These are phyloP conservation scores for Lordiphosa fenestrarum DNA, from an alignment of 2,888 invertebrate genomes.

Conservation along the genomic window DNA sequence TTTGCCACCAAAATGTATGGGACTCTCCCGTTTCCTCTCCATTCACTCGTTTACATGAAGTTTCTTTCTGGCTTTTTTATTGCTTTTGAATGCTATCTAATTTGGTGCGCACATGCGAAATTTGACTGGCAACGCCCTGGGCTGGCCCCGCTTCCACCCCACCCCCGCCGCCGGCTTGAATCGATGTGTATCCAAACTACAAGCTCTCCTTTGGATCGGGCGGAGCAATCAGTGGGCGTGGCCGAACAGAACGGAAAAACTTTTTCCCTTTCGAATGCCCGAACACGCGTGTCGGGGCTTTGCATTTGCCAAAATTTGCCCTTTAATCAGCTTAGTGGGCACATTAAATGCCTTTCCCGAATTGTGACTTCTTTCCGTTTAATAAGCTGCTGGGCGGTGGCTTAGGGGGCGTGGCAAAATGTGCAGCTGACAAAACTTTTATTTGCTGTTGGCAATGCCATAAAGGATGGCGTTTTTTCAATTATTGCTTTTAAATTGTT, in stretches of 20 bases:
- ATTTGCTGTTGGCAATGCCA: conserved; percentile 41
- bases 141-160: not conserved
- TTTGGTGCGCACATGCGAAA: conserved; percentile 64
- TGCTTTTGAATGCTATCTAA: conserved; percentile 62
- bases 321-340: conserved; percentile 59
- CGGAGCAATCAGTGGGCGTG: conserved; percentile 46
- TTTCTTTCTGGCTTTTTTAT: conserved; percentile 48
- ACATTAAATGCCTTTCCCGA: conserved; percentile 24
- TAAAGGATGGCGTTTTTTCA: conserved; percentile 49
- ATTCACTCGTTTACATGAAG: conserved; percentile 44
- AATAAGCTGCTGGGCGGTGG: conserved; percentile 35
- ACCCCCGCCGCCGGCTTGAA: not conserved
- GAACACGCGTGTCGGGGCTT: conserved; percentile 53
- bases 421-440: conserved; percentile 53
- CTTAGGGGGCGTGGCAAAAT: conserved; percentile 33
- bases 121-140: conserved; percentile 59
- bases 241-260: conserved; percentile 27
- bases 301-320: conserved; percentile 46
- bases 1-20: conserved; percentile 8
- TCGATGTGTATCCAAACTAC: conserved; percentile 12
- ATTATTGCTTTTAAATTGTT: conserved; percentile 64
- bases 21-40: conserved; percentile 10
- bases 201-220: conserved; percentile 14
- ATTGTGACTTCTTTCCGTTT: conserved; percentile 31
- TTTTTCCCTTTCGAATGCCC: conserved; percentile 41